Conservation (phyloP, 2,113 vertebrate species). For the Zosterops lateralis region DNA sequence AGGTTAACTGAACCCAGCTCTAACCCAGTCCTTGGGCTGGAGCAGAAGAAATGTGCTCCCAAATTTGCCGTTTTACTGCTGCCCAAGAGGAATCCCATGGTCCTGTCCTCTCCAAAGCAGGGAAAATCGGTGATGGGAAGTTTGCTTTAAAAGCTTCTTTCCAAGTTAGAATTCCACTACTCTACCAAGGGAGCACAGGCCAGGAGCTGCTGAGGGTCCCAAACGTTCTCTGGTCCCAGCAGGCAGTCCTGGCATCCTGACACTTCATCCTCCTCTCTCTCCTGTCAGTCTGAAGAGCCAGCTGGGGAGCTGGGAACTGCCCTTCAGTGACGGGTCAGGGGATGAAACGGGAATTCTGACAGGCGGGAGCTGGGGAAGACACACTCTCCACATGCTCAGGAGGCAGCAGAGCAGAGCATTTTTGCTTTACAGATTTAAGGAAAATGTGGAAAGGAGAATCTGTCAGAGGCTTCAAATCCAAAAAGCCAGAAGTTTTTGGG, state of each 20-base stretch:
- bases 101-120: not conserved
- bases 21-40: not conserved
- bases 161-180: not conserved
- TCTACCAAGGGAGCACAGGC: not conserved
- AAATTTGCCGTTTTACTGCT: not conserved
- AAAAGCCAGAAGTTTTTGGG: not conserved
- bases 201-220: not conserved
- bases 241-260: not conserved
- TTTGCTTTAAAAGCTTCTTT: not conserved
- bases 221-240: accelerated
- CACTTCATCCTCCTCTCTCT: not conserved
- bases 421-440: not conserved
- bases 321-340: not conserved
- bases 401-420: not conserved
- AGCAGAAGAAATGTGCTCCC: not conserved
- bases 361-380: not conserved
- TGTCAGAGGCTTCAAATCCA: not conserved
- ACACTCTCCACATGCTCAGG: not conserved
- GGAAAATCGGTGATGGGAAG: not conserved
- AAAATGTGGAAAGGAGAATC: not conserved
- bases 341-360: not conserved
- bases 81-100: not conserved
- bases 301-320: not conserved
- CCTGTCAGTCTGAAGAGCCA: not conserved
- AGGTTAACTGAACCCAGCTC: not conserved